Conservation (phyloP, 2,113 vertebrate species). For the Hiodon alosoides region DNA sequence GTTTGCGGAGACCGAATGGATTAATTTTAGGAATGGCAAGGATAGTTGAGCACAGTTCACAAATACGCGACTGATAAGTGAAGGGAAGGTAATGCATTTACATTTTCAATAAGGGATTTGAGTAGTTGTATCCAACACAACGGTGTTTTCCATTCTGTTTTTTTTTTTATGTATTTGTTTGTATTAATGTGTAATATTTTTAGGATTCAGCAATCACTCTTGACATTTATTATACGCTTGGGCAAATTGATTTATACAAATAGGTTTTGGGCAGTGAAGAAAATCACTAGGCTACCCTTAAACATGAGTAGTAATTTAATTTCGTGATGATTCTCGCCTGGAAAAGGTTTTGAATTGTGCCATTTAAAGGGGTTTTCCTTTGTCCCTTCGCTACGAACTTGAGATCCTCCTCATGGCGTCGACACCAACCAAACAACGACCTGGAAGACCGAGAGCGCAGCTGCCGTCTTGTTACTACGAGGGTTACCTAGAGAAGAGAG, state of each 20-base stretch:
- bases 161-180: background rate
- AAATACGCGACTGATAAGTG: no score
- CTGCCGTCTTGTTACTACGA: constrained; percentile 74
- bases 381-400: constrained; percentile 58
- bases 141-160: background rate
- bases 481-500: constrained; percentile 74
- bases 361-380: constrained; percentile 47
- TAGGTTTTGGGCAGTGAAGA: no score
- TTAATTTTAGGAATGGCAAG: no score
- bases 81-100: no score
- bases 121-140: background rate
- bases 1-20: no score
- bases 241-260: no score
- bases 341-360: constrained; percentile 59
- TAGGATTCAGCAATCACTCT: no score
- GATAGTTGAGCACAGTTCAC: no score
- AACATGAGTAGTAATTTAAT: no score
- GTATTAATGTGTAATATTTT: no score
- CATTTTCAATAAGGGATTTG: background rate
- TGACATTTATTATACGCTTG: no score
- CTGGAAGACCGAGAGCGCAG: constrained; percentile 51
- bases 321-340: constrained; percentile 47
- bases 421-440: constrained; percentile 60
- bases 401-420: constrained; percentile 66
- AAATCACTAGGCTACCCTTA: no score